These are phyloP conservation scores for Portevinia maculata DNA, from an alignment of 2,888 invertebrate species.

Conservation along the genomic window DNA sequence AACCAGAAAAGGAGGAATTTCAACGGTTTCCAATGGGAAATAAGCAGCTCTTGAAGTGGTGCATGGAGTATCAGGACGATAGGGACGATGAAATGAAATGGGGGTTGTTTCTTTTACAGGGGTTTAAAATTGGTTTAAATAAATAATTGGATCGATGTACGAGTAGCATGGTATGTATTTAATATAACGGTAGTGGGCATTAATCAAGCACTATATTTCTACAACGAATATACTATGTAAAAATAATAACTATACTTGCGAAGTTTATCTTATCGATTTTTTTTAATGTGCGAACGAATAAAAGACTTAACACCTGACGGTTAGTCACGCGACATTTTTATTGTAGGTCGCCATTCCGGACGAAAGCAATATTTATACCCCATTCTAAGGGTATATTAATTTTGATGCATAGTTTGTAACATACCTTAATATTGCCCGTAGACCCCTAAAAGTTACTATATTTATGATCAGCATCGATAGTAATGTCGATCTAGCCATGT, in stretches of 20 bases:
- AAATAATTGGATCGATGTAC: slow-evolving; percentile 29
- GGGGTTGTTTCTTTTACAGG: slow-evolving; percentile 2
- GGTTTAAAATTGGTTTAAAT: slow-evolving; percentile 45
- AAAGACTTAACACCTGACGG: not conserved
- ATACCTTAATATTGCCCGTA: too few species aligned
- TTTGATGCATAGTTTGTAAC: too few species aligned
- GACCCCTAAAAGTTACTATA: too few species aligned
- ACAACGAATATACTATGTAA: too few species aligned
- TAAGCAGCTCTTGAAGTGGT: not conserved
- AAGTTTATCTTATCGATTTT: too few species aligned
- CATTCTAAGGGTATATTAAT: too few species aligned
- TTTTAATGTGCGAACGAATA: not conserved
- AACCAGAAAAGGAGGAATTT: not conserved
- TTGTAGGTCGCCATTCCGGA: not conserved
- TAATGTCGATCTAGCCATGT: too few species aligned
- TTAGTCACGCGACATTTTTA: not conserved
- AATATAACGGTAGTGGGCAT: not conserved
- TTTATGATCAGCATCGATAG: too few species aligned
- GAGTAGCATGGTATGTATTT: not conserved
- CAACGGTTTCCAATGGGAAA: not conserved
- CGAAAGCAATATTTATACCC: not conserved
- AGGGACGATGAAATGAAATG: not conserved
- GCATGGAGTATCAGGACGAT: slow-evolving; percentile 3
- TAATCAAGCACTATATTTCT: not conserved
- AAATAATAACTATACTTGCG: too few species aligned